A percentile compares a stretch with the other conserved stretches of the same genome.
Conservation (phyloP, 1,140 invertebrate species). For the Anastatus disparis region DNA sequence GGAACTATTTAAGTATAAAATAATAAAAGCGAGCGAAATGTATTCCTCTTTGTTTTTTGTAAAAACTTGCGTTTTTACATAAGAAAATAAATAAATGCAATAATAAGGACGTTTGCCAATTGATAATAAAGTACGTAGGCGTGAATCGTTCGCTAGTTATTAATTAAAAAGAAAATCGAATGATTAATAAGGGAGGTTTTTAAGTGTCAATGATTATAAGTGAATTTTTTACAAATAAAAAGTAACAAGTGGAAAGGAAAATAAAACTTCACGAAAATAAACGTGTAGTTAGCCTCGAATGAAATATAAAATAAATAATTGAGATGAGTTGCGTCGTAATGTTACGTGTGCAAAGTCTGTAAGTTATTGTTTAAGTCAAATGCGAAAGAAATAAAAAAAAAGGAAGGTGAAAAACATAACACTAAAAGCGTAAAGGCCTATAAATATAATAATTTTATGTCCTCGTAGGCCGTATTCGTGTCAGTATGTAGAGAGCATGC, state of each 20-base stretch:
- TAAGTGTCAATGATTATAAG: conserved; percentile 56
- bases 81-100: conserved; percentile 36
- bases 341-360: conserved; percentile 28
- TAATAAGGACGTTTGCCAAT: conserved; percentile 55
- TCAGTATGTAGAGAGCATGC: no score
- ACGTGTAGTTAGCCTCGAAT: conserved; percentile 25
- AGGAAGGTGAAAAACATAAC: background rate
- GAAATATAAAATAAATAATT: conserved; percentile 26
- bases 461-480: no score
- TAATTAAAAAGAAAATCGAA: conserved; percentile 3
- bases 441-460: no score
- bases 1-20: background rate
- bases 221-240: conserved; percentile 53
- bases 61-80: conserved; percentile 23
- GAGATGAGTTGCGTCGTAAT: conserved; percentile 33
- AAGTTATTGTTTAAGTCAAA: conserved; percentile 20
- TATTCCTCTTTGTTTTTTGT: conserved; percentile 11
- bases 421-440: conserved; percentile 43
- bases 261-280: background rate
- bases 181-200: conserved; percentile 44
- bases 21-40: background rate
- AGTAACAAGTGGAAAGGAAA: conserved; percentile 1
- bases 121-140: conserved; percentile 54
- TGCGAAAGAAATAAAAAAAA: no score
- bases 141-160: conserved; percentile 41